phyloP scores from a whole-genome alignment of 2,797 vertebrate genomes.

The Sebastes vulpes region DNA sequence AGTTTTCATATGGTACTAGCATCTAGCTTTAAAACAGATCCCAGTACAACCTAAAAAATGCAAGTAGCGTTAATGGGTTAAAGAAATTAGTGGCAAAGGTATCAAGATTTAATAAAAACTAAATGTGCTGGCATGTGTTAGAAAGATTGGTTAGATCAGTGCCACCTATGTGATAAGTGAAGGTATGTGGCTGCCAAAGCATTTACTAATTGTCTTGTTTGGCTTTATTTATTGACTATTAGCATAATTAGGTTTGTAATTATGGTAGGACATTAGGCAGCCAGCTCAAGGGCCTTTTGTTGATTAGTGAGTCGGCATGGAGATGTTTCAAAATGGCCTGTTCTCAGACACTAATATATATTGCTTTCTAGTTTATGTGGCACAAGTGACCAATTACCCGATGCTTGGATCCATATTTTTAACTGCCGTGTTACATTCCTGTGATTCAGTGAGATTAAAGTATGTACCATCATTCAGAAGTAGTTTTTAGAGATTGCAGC shows the following conservation, averaged over 20 bases:
- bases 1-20: no score
- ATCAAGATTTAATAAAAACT: background rate
- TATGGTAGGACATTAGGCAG: slow-evolving; percentile 23
- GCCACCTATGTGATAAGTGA: background rate
- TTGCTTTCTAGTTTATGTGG: slow-evolving; percentile 13
- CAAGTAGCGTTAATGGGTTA: no score
- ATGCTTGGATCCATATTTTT: background rate
- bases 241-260: slow-evolving; percentile 53
- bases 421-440: background rate
- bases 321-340: slow-evolving; percentile 1
- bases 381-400: slow-evolving; percentile 2
- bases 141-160: background rate
- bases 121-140: background rate
- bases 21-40: no score
- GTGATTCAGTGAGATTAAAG: background rate
- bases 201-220: slow-evolving; percentile 43
- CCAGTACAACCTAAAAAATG: fast-evolving
- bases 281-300: slow-evolving; percentile 29
- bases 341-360: slow-evolving; percentile 5
- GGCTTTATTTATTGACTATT: slow-evolving; percentile 46
- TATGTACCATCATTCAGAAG: background rate
- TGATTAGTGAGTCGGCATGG: slow-evolving; percentile 25
- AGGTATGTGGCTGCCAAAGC: background rate
- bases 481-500: background rate
- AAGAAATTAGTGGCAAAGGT: no score